Percentiles rank a stretch among this genome's conserved stretches.
These are phyloP conservation scores for Microcaecilia unicolor DNA, from an alignment of 2,797 vertebrate species.

Conservation along the genomic window DNA sequence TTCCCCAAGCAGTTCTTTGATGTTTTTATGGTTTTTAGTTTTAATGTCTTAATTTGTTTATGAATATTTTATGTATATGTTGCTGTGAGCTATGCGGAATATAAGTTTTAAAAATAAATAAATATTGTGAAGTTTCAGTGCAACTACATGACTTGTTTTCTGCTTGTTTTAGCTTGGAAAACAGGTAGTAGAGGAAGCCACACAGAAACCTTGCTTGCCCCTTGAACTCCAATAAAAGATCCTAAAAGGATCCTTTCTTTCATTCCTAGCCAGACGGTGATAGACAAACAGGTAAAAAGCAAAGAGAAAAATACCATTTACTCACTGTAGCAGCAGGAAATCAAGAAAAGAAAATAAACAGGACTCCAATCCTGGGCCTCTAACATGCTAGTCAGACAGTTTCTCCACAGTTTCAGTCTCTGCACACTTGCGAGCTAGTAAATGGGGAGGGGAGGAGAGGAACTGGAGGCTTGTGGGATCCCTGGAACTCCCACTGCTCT, in stretches of 20 bases:
- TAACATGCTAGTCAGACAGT: conserved; percentile 61
- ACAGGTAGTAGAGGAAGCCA: too few relatives aligned
- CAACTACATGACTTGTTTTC: conserved; percentile 22
- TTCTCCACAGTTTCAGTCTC: conserved; percentile 57
- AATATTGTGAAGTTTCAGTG: conserved; percentile 28
- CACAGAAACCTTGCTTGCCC: conserved; percentile 14
- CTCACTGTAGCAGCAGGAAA: conserved; percentile 69
- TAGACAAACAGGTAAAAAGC: conserved; percentile 56
- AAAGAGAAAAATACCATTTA: conserved; percentile 57
- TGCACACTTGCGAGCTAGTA: conserved; percentile 59
- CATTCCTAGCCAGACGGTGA: conserved; percentile 38
- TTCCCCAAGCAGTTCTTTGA: too few relatives aligned
- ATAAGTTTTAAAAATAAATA: too few relatives aligned
- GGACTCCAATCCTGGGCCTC: conserved; percentile 51
- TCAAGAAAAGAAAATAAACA: conserved; percentile 73
- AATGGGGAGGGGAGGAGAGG: conserved; percentile 58
- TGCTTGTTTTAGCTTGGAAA: conserved; percentile 21
- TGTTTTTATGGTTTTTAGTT: too few relatives aligned
- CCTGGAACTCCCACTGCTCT: conserved; percentile 73
- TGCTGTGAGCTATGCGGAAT: too few relatives aligned
- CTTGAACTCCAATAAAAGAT: conserved; percentile 28
- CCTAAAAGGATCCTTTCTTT: conserved; percentile 36
- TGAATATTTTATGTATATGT: too few relatives aligned
- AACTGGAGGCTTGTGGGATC: conserved; percentile 71
- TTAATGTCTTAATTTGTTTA: too few relatives aligned